Evolutionary conservation across 2,113 vertebrate genomes (phyloP).

Genomic region (Tachycineta bicolor): DNA sequence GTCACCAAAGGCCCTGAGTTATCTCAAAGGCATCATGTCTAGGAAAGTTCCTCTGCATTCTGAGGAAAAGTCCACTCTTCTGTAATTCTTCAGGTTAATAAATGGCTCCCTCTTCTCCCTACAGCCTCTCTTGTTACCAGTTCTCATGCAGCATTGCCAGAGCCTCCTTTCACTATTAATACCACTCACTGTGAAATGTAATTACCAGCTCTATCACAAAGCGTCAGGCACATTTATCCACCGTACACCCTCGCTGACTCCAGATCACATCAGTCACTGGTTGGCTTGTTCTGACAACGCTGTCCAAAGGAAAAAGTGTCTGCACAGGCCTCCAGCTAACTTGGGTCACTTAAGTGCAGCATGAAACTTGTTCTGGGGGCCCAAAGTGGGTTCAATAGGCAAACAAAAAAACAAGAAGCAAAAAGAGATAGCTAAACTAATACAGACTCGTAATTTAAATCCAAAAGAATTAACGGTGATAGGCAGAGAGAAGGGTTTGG

Average conservation of each 20-base stretch:
- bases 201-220: conserved; percentile 75
- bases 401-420: not conserved
- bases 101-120: conserved; percentile 62
- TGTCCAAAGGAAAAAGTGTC: not conserved
- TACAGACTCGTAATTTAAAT: not conserved
- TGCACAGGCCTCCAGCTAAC: not conserved
- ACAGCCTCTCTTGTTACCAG: conserved; percentile 39
- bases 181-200: conserved; percentile 76
- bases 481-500: conserved; percentile 15
- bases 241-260: conserved; percentile 65
- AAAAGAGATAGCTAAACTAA: not conserved
- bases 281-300: conserved; percentile 51
- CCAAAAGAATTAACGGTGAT: not conserved
- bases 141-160: conserved; percentile 36
- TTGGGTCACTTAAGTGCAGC: not conserved
- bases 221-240: conserved; percentile 74
- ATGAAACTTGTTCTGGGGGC: not conserved
- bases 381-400: not conserved
- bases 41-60: conserved; percentile 32
- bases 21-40: not conserved
- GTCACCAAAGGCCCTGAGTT: not conserved
- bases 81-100: conserved; percentile 67
- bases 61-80: conserved; percentile 52
- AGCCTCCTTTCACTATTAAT: conserved; percentile 74
- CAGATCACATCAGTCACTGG: conserved; percentile 61